Conservation (phyloP, 2,888 invertebrate species). For the Eugnorisma glareosa region DNA sequence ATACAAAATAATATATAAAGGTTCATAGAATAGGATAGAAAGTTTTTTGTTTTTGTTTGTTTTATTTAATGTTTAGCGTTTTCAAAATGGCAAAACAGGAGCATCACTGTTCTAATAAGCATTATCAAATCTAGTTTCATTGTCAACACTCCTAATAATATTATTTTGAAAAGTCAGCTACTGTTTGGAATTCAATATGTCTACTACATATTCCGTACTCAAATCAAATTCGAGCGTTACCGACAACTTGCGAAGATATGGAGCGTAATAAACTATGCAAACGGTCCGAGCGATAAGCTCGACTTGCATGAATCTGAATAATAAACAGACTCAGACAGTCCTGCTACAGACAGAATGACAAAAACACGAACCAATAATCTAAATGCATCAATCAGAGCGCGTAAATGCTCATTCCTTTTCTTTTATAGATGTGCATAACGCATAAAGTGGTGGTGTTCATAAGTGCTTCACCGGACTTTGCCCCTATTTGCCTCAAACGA, state of each 20-base stretch:
- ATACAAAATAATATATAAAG: too few relatives aligned
- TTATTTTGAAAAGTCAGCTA: background rate
- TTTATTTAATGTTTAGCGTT: background rate
- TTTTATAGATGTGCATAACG: constrained; percentile 82
- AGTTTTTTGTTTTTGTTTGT: too few relatives aligned
- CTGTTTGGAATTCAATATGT: constrained; percentile 26
- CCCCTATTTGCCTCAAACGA: constrained; percentile 74
- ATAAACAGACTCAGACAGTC: constrained; percentile 67
- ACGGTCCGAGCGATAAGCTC: constrained; percentile 84
- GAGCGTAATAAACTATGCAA: constrained; percentile 82
- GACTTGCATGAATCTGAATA: constrained; percentile 87
- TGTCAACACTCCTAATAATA: background rate
- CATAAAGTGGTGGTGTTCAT: constrained; percentile 78
- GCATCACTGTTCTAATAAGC: background rate
- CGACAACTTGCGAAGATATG: constrained; percentile 82
- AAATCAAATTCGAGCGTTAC: constrained; percentile 77
- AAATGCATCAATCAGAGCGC: constrained; percentile 67
- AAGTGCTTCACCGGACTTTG: constrained; percentile 76
- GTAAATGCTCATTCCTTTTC: constrained; percentile 73
- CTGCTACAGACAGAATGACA: constrained; percentile 78
- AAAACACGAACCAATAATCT: constrained; percentile 77
- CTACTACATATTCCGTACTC: constrained; percentile 60
- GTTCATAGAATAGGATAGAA: too few relatives aligned
- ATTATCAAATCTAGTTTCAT: background rate
- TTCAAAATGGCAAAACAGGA: background rate